These are phyloP conservation scores for Haliclona indistincta DNA, from an alignment of 37 sponge, comb jelly and placozoan species.

Conservation along the genomic window DNA sequence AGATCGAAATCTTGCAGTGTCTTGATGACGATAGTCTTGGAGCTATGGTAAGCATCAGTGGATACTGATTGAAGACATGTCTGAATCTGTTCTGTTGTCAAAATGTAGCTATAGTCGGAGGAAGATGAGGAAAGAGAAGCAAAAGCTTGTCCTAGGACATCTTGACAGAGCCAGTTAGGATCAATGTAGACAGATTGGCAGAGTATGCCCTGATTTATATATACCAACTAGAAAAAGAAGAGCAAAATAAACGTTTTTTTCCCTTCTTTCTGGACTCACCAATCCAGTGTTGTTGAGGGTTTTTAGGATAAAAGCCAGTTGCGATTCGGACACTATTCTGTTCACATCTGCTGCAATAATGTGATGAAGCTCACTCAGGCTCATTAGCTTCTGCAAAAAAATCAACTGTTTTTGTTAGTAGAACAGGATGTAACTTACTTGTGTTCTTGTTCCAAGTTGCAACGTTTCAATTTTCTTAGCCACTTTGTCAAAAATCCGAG, in stretches of 20 bases:
- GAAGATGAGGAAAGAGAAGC: slow-evolving; percentile 39
- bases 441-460: slow-evolving; percentile 32
- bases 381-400: slow-evolving; percentile 16
- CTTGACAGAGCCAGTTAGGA: slow-evolving; percentile 73
- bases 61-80: slow-evolving; percentile 15
- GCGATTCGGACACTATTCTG: slow-evolving; percentile 61
- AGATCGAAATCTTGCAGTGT: slow-evolving; percentile 66
- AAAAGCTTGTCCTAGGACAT: slow-evolving; percentile 70
- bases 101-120: slow-evolving; percentile 22
- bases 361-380: slow-evolving; percentile 37
- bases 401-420: neutral
- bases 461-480: slow-evolving; percentile 47
- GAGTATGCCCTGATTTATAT: slow-evolving; percentile 56
- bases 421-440: neutral
- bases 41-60: slow-evolving; percentile 38
- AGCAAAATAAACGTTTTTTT: neutral
- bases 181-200: slow-evolving; percentile 58
- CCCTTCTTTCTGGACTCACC: slow-evolving; percentile 41
- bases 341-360: slow-evolving; percentile 58
- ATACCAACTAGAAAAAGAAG: slow-evolving; percentile 55
- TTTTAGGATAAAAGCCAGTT: slow-evolving; percentile 58
- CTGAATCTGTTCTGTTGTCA: slow-evolving; percentile 37
- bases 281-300: slow-evolving; percentile 67
- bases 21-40: slow-evolving; percentile 36
- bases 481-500: slow-evolving; percentile 46